phyloP scores from a whole-genome alignment of 2,888 invertebrate genomes.

The Teleogryllus oceanicus region DNA sequence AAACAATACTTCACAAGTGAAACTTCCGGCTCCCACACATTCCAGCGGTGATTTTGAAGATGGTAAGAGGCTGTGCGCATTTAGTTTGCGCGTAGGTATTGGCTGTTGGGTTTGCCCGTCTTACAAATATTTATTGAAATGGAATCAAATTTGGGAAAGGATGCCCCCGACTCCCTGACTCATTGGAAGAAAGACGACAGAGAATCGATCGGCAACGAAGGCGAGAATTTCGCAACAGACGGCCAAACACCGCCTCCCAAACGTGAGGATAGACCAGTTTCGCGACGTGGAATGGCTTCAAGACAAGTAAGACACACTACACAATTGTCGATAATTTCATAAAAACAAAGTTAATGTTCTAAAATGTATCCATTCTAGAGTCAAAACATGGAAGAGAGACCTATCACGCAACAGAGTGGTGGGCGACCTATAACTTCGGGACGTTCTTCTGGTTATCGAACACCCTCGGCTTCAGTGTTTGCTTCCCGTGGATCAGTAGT shows the following conservation, averaged over 20 bases:
- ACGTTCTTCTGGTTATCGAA: conserved; percentile 31
- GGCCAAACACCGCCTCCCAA: not conserved
- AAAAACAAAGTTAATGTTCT: not conserved
- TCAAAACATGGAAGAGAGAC: conserved; percentile 28
- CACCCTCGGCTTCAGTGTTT: conserved; percentile 34
- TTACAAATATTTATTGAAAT: too few relatives aligned
- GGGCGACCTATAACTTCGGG: conserved; percentile 27
- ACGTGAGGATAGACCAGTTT: not conserved
- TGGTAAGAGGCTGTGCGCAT: too few relatives aligned
- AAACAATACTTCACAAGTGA: too few relatives aligned
- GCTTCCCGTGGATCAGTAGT: conserved; percentile 26
- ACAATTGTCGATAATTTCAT: too few relatives aligned
- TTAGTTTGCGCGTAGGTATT: too few relatives aligned
- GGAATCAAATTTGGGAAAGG: too few relatives aligned
- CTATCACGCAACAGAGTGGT: conserved; percentile 29
- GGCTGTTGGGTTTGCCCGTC: too few relatives aligned
- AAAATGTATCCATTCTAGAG: too few relatives aligned
- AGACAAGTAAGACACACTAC: not conserved
- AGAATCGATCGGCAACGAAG: not conserved
- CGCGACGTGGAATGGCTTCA: not conserved
- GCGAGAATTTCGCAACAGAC: not conserved
- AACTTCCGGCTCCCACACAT: too few relatives aligned
- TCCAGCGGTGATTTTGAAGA: too few relatives aligned
- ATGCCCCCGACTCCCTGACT: too few relatives aligned
- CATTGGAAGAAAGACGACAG: not conserved